Base-by-base conservation (phyloP, 1,140 invertebrate genomes). In the Bilobella aurantiaca region DNA sequence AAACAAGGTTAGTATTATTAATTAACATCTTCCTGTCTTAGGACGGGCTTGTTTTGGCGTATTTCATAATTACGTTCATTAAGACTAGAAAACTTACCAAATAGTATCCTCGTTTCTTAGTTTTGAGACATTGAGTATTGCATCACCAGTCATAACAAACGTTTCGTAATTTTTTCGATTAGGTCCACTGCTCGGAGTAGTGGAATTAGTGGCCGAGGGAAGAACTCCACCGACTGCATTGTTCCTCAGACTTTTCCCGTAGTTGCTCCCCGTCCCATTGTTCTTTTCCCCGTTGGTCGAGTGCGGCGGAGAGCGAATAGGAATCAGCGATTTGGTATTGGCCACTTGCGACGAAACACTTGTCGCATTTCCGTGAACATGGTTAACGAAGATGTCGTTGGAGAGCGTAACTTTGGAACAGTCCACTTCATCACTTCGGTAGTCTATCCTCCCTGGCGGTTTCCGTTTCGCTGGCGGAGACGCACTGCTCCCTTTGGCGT, bases 131-230 rank as follows among this genome's bases (percentile, higher is more conserved):
- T 94, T 95, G 60, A 96, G 81, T 77, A 96, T 95, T 68, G 93
- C 81, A 75, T 96, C 92, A 12, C 93, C 93, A n/a, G 93, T 96
- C 93, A 96, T 96, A 84, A 95, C 91, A 79, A 91, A 96, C 25
- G 91, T 90, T 78, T 96, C 93, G 78, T 90, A 94, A 57, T 71
- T 71, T 37, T 69, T 66, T 34, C 67, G 56, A 53, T 12, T 23
- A 53, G 49, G 12, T 14, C 8, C 8, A 5, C 8, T 23, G 14
- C 14, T 5, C 14, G 49, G 49, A 23, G 23, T 53, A 3, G 21
- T 23, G 21, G 21, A n/a, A 27, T 49, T 49, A 25, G 18, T 34
- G 34, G 34, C 32, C n/a, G n/a, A n/a, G n/a, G n/a, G n/a, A n/a
- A n/a, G n/a, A n/a, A n/a, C n/a, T 53, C 8, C 23, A 53, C 49